A percentile compares a stretch with the other conserved stretches of the same genome.
Evolutionary conservation across 2,113 vertebrate genomes (phyloP).

Genomic region (Notothenia rossii): DNA sequence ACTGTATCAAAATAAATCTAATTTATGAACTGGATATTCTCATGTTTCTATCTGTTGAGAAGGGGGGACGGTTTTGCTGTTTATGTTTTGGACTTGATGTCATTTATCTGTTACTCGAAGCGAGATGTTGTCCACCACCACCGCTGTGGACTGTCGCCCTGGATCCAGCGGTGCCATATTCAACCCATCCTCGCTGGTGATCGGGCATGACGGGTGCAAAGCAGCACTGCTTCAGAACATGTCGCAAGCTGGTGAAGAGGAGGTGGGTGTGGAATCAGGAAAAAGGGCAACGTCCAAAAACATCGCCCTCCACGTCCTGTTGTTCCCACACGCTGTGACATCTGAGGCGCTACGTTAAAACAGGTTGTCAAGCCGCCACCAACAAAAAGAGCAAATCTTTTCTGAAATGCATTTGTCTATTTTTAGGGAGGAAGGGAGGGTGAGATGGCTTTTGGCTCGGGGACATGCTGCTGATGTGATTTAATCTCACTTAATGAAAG

Average conservation of each 20-base stretch:
- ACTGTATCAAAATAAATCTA: conserved; percentile 71
- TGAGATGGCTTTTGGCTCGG: conserved; percentile 47
- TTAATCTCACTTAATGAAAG: conserved; percentile 82
- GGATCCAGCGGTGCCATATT: conserved; percentile 63
- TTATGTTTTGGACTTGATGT: conserved; percentile 45
- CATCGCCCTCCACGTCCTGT: conserved; percentile 54
- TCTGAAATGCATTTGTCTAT: conserved; percentile 77
- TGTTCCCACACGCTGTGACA: conserved; percentile 66
- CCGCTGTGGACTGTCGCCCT: conserved; percentile 64
- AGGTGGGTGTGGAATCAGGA: conserved; percentile 85
- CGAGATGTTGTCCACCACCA: conserved; percentile 36
- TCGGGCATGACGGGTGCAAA: conserved; percentile 76
- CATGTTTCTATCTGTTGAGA: background rate
- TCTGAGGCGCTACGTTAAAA: conserved; percentile 58
- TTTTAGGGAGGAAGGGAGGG: conserved; percentile 50
- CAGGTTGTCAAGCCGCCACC: conserved; percentile 78
- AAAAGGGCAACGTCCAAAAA: conserved; percentile 85
- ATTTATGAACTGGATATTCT: conserved; percentile 58
- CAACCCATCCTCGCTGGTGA: conserved; percentile 54
- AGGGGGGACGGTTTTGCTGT: conserved; percentile 30
- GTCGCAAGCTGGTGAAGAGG: conserved; percentile 84
- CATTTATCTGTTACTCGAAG: conserved; percentile 27
- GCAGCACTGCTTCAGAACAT: conserved; percentile 79
- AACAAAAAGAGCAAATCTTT: conserved; percentile 69
- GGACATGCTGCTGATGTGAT: conserved; percentile 75